Percentiles rank a stretch among this genome's conserved stretches.
phyloP scores from a whole-genome alignment of 2,113 vertebrate genomes.

The Oceanites oceanicus region DNA sequence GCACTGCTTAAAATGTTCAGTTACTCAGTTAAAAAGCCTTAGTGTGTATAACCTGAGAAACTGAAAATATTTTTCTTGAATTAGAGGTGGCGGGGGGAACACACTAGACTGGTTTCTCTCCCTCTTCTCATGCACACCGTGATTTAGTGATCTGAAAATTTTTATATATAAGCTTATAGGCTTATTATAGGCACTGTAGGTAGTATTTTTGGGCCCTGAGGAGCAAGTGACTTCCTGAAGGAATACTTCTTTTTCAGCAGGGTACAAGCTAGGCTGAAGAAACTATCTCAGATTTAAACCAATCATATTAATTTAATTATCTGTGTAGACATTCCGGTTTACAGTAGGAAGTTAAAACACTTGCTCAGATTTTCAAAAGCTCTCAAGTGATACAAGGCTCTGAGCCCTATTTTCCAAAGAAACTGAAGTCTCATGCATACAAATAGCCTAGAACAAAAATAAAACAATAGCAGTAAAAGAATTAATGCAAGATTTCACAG shows the following conservation, averaged over 20 bases:
- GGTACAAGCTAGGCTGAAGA: not conserved
- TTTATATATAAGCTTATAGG: not conserved
- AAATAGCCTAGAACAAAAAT: not conserved
- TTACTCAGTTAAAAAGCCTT: not conserved
- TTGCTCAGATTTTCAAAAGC: not conserved
- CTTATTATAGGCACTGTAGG: not conserved
- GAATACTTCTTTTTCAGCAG: not conserved
- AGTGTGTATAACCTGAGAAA: not conserved
- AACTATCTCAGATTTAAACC: not conserved
- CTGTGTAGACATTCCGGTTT: not conserved
- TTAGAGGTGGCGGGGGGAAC: not conserved
- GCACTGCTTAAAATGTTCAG: not conserved
- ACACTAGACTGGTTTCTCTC: not conserved
- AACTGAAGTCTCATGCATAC: not conserved
- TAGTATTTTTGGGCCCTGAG: not conserved
- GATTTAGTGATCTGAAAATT: not conserved
- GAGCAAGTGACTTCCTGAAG: not conserved
- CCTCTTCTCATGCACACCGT: not conserved
- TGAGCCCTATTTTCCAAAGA: not conserved
- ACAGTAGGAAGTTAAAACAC: not conserved
- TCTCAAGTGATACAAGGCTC: not conserved
- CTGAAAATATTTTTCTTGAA: not conserved
- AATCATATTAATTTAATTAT: not conserved
- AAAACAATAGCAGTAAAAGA: not conserved
- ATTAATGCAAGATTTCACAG: not conserved